Evolutionary conservation across 2,888 invertebrate genomes (phyloP), one percentile per base, ranked within the genome.

Genomic region (Seira sanloemensis): DNA sequence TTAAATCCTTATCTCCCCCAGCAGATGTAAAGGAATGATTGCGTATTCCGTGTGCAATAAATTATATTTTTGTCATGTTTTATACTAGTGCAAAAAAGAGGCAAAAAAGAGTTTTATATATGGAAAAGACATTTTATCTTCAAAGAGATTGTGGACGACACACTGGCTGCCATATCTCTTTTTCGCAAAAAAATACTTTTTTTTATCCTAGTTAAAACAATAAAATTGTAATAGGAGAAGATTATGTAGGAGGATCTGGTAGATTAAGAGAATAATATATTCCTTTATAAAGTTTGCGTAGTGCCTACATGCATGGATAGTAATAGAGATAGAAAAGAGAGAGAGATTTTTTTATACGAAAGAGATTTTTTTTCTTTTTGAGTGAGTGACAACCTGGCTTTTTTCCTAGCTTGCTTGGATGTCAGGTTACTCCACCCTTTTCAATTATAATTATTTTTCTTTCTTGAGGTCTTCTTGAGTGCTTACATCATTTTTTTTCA

Each of bases 371-470:
- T 27, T 18, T 66, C 75, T 68, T 69, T 71, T 78, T 86, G 27
- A 69, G 74, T 75, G 82, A 87, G 87, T 88, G 88, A 88, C 88
- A 88, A 88, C 85, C 86, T 79, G 84, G 83, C 79, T 84, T 71
- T 84, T 37, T 74, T 71, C 65, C 62, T 1, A 37, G 77, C 82
- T 82, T 76, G 83, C 81, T 87, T 76, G 12, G 83, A 86, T 84
- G 86, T 85, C 86, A 88, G 80, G 75, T 86, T 79, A 86, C 87
- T 88, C 88, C 89, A 88, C 89, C 89, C 89, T 86, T 87, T 88
- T 86, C 85, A 87, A 88, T 87, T 87, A 87, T 87, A 87, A 87
- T 86, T 87, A 86, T 86, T 86, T 87, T 83, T 83, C 78, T 26
- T 77, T 68, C 75, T 81, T 75, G 75, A 69, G 80, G 80, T 78